These are phyloP conservation scores for Rhincodon typus DNA, from an alignment of 2,797 vertebrate species.

Conservation along the genomic window DNA sequence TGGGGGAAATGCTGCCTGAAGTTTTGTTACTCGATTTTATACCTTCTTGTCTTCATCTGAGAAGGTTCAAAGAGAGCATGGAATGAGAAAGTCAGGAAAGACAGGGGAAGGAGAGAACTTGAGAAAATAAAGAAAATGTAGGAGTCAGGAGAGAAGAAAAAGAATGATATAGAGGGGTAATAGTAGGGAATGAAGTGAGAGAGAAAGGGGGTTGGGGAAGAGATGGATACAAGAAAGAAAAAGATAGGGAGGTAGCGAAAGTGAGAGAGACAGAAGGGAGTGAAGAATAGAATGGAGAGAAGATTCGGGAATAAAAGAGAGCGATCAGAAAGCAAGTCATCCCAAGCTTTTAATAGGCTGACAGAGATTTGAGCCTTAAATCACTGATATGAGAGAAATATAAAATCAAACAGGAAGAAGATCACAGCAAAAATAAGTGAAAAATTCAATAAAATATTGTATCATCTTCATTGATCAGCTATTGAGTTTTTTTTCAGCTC, in stretches of 20 bases:
- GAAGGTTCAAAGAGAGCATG: background rate
- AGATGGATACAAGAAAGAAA: background rate
- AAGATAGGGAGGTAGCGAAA: background rate
- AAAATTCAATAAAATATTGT: conserved; percentile 42
- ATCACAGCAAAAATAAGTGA: conserved; percentile 28
- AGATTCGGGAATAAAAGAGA: too few relatives aligned
- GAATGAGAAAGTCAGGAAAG: background rate
- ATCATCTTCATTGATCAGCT: conserved; percentile 38
- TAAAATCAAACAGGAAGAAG: conserved; percentile 40
- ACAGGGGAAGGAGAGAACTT: background rate
- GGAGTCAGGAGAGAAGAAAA: background rate
- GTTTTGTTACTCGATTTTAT: background rate
- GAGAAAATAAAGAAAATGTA: background rate
- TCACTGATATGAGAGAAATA: conserved; percentile 27
- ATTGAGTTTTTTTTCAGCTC: conserved; percentile 47
- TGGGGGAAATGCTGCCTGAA: background rate
- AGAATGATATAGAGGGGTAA: background rate
- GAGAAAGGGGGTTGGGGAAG: background rate
- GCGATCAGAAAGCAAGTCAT: conserved; percentile 38
- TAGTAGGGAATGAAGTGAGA: background rate
- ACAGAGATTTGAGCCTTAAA: background rate
- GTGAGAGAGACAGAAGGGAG: background rate
- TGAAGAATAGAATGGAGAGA: background rate
- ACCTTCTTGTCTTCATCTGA: background rate
- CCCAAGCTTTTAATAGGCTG: background rate